A percentile compares a stretch with the other conserved stretches of the same genome.
phyloP scores from a whole-genome alignment of 2,888 invertebrate species.

The Stenodema calcarata region DNA sequence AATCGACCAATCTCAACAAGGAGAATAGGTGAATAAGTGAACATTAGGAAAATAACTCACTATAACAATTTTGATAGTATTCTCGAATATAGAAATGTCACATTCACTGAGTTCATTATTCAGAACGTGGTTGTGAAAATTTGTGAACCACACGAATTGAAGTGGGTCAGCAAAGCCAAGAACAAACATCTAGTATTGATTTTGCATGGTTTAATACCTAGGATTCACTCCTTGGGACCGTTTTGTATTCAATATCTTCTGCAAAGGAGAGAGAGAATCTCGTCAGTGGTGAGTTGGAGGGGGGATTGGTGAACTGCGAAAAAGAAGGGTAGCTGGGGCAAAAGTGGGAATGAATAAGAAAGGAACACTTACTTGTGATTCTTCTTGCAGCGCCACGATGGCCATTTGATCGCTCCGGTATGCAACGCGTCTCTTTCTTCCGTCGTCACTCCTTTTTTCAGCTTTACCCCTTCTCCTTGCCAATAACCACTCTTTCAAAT shows the following conservation, averaged over 20 bases:
- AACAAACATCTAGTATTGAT: not conserved
- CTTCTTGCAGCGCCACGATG: not conserved
- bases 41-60: too few relatives aligned
- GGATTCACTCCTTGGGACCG: not conserved
- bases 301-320: not conserved
- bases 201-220: not conserved
- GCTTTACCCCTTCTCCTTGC: not conserved
- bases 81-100: too few relatives aligned
- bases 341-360: not conserved
- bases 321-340: not conserved
- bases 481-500: not conserved
- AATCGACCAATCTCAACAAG: too few relatives aligned
- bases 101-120: too few relatives aligned
- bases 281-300: not conserved
- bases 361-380: not conserved
- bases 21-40: too few relatives aligned
- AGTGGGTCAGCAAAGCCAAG: too few relatives aligned
- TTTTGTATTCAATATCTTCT: not conserved
- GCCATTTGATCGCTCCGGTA: not conserved
- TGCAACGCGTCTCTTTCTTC: not conserved
- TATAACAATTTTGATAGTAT: too few relatives aligned
- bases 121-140: too few relatives aligned
- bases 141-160: too few relatives aligned
- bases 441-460: not conserved
- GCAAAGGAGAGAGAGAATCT: not conserved